Evolutionary conservation across 2,888 invertebrate genomes (phyloP), one percentile per base, ranked within the genome.

Genomic region (Drosophila fulvimacula): DNA sequence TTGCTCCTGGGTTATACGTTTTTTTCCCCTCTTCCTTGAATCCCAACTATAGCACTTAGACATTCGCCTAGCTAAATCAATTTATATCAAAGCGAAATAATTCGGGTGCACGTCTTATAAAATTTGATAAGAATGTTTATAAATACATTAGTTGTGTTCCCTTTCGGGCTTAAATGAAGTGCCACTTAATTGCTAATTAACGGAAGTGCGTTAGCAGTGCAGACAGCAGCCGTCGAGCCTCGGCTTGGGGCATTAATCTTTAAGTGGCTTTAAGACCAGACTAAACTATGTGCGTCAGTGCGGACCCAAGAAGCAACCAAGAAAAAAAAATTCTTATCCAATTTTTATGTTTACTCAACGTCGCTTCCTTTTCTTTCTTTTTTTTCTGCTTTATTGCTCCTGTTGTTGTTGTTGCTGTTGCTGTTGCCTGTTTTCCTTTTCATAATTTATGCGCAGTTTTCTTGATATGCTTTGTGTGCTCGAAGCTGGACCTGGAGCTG

Each of bases 371-470:
- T 24, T 15, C 30, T 5, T 4, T 21, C 32, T 21, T 57, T 21
- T 21, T 27, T 38, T 27, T 21, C 30, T 19, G 17, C 4, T 5
- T 7, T 5, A 15, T 9, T 30, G 27, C 6, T 11, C 11, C 10
- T 17, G 1, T 7, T 30, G 7, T 7, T 30, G 7, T 46, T 57
- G 64, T 49, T 63, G 58, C 63, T 17, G 11, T 11, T 15, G 17
- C 49, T 53, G 62, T 49, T 64, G 58, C 57, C 41, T 55, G 61
- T 58, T 63, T 64, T 61, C 59, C 75, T 81, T 82, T 83, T 82
- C 81, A 82, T 82, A 82, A 82, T 82, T 82, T 82, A 86, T 86
- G 86, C 82, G 62, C 76, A 53, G 76, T 68, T 76, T 67, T 79
- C 86, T 81, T 79, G 71, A 73, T 76, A 71, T 73, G 81, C 41